Conservation (phyloP, 2,888 invertebrate species). For the Siphonodentalium dalli region DNA sequence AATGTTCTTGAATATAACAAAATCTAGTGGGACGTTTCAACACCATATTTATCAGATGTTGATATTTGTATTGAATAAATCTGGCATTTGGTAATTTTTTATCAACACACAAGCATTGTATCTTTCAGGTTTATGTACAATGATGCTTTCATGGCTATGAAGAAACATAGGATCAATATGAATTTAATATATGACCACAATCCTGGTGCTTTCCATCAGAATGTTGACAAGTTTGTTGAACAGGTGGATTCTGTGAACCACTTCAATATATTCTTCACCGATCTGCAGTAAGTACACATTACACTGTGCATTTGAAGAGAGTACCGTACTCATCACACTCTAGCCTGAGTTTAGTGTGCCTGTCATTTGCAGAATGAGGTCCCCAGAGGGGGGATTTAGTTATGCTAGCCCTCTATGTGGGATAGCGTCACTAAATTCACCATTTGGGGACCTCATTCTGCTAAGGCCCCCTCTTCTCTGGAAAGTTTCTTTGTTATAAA, state of each 20-base stretch:
- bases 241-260: conserved; percentile 72
- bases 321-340: neutral
- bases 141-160: conserved; percentile 79
- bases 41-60: no score
- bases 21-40: no score
- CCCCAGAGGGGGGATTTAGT: no score
- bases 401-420: no score
- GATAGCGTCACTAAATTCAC: no score
- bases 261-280: conserved; percentile 82
- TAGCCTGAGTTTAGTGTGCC: no score
- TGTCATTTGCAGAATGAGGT: no score
- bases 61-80: neutral
- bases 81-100: neutral
- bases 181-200: conserved; percentile 89
- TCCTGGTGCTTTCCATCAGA: conserved; percentile 73
- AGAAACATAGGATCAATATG: conserved; percentile 84
- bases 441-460: no score
- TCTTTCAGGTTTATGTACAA: conserved; percentile 70
- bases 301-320: neutral
- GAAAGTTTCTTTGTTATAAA: no score
- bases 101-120: neutral
- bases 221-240: conserved; percentile 75
- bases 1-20: no score
- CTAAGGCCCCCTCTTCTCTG: no score
- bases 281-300: conserved; percentile 72